These are phyloP conservation scores for Andricus curvator DNA, from an alignment of 2,888 invertebrate genomes.

Conservation along the genomic window DNA sequence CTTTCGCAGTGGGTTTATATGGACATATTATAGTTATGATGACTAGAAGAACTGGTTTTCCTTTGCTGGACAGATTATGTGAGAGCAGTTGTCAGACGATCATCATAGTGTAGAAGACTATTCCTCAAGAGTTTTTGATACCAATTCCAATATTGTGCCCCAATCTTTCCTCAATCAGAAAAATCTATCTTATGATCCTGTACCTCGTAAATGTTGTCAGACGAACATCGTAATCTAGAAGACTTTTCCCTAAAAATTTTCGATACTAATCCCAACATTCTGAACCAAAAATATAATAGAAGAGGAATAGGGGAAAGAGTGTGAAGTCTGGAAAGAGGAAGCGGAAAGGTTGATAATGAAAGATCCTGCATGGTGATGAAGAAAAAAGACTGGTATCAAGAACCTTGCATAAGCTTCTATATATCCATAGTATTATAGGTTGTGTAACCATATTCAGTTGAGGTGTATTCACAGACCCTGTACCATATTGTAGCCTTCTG, in stretches of 20 bases:
- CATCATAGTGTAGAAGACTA: neutral
- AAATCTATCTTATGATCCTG: neutral
- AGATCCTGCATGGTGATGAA: constrained; percentile 27
- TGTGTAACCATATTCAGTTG: constrained; percentile 13
- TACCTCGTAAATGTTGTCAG: neutral
- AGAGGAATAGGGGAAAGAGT: too few species aligned
- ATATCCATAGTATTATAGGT: neutral
- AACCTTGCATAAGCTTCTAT: constrained; percentile 19
- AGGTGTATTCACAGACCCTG: constrained; percentile 4
- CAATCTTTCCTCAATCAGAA: neutral
- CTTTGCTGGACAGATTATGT: neutral
- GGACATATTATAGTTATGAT: neutral
- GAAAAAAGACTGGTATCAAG: constrained; percentile 32
- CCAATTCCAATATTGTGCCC: neutral
- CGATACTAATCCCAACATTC: too few species aligned
- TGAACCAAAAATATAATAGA: too few species aligned
- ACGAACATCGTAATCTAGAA: too few species aligned
- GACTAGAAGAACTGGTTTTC: neutral
- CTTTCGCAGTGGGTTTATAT: neutral
- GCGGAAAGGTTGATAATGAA: constrained; percentile 7
- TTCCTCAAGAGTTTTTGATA: neutral
- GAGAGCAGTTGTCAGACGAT: neutral
- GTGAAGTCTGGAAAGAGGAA: neutral
- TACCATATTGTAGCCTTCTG: constrained; percentile 3
- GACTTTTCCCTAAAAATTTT: too few species aligned